Percentiles rank a stretch among this genome's conserved stretches.
These are phyloP conservation scores for Apis cerana DNA, from an alignment of 1,140 invertebrate genomes.

Conservation along the genomic window DNA sequence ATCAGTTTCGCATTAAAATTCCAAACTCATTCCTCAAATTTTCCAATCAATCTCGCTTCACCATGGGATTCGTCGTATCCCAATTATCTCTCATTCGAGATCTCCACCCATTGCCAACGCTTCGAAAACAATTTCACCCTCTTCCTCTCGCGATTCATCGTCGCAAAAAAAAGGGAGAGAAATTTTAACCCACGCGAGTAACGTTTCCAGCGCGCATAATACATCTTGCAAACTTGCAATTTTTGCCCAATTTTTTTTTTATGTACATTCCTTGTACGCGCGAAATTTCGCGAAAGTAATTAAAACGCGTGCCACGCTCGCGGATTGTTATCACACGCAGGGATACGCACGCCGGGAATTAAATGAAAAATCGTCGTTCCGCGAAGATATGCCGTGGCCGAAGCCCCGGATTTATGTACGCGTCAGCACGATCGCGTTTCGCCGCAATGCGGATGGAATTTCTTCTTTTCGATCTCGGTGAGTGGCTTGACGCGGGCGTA, in stretches of 20 bases:
- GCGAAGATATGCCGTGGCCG: background rate
- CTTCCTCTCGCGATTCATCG: background rate
- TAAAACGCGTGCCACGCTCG: background rate
- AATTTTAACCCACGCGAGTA: too few species aligned
- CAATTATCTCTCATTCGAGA: conserved; percentile 4
- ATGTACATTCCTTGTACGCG: background rate
- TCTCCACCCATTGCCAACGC: background rate
- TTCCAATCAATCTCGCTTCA: too few species aligned
- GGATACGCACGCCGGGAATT: background rate
- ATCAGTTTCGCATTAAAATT: too few species aligned
- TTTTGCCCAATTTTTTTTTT: background rate
- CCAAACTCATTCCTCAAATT: too few species aligned
- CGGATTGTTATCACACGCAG: conserved; percentile 8
- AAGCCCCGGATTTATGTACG: background rate
- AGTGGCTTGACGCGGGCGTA: conserved; percentile 24
- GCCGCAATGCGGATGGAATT: conserved; percentile 44
- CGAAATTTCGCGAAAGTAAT: background rate
- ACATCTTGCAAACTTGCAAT: background rate
- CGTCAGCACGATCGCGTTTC: conserved; percentile 35
- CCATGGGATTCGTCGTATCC: background rate
- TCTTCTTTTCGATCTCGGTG: conserved; percentile 33
- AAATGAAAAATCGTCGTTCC: conserved; percentile 12
- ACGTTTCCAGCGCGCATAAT: too few species aligned
- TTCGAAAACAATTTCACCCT: background rate
- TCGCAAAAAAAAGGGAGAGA: background rate